Conservation (phyloP, 1,140 invertebrate species). For the Dendrolimus kikuchii region DNA sequence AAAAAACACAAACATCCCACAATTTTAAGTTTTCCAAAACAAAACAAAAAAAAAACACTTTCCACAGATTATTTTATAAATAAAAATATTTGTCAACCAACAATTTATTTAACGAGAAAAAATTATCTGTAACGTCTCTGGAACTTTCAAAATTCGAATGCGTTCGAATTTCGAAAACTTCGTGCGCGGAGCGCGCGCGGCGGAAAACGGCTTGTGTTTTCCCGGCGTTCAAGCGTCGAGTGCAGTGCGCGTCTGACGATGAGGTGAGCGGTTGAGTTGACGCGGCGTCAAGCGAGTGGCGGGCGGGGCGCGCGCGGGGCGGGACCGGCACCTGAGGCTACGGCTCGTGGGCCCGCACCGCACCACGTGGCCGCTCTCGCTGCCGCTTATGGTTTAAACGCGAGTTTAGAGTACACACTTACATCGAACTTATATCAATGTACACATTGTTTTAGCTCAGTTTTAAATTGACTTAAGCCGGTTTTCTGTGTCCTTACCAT, state of each 20-base stretch:
- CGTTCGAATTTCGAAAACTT: constrained; percentile 41
- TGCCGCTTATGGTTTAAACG: constrained; percentile 17
- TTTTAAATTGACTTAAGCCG: no score
- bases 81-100: constrained; percentile 5
- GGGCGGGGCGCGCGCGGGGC: constrained; percentile 25
- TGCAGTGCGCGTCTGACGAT: constrained; percentile 55
- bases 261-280: constrained; percentile 43
- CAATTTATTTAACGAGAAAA: constrained; percentile 10
- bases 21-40: constrained; percentile 28
- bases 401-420: no score
- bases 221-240: constrained; percentile 64
- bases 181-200: constrained; percentile 37
- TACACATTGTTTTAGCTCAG: no score
- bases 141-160: constrained; percentile 30
- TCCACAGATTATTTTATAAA: constrained; percentile 21
- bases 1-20: constrained; percentile 55
- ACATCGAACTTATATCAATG: no score
- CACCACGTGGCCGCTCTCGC: constrained; percentile 38
- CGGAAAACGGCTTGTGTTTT: constrained; percentile 65
- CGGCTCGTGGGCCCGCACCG: constrained; percentile 44
- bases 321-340: constrained; percentile 33
- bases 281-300: constrained; percentile 24
- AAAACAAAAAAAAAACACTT: constrained; percentile 17
- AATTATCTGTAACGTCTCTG: constrained; percentile 12
- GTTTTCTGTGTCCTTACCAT: no score